phyloP scores from a whole-genome alignment of 2,888 invertebrate genomes.

The Sphaerophoria rueppellii region DNA sequence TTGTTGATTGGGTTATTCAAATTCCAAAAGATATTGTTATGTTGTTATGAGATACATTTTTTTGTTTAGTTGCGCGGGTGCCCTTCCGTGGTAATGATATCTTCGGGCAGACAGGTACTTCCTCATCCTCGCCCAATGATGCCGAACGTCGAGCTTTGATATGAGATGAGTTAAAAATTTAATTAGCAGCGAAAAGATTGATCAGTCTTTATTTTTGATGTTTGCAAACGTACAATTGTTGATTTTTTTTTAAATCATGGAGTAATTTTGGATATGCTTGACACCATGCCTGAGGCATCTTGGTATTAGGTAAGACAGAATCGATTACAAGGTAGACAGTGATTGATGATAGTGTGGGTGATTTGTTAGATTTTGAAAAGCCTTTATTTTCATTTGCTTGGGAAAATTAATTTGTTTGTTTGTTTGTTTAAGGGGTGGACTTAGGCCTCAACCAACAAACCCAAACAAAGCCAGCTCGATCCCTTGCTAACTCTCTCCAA shows the following conservation, averaged over 20 bases:
- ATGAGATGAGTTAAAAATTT: neutral
- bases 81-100: conserved; percentile 20
- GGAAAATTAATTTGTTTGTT: conserved; percentile 2
- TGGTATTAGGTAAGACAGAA: neutral
- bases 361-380: conserved; percentile 33
- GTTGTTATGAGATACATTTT: neutral
- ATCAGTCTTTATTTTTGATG: neutral
- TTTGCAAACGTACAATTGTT: too few species aligned
- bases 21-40: neutral
- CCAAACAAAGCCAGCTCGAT: too few species aligned
- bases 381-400: conserved; percentile 23
- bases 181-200: conserved; percentile 16
- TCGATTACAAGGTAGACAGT: conserved; percentile 32
- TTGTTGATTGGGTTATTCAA: neutral
- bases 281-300: too few species aligned
- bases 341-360: conserved; percentile 42
- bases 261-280: too few species aligned
- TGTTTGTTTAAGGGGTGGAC: too few species aligned
- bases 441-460: too few species aligned
- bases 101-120: conserved; percentile 29
- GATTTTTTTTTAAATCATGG: too few species aligned
- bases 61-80: neutral
- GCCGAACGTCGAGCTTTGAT: neutral
- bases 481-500: too few species aligned
- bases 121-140: conserved; percentile 22